Conservation (phyloP, 2,113 vertebrate genomes). For the Sminthopsis crassicaudata region DNA sequence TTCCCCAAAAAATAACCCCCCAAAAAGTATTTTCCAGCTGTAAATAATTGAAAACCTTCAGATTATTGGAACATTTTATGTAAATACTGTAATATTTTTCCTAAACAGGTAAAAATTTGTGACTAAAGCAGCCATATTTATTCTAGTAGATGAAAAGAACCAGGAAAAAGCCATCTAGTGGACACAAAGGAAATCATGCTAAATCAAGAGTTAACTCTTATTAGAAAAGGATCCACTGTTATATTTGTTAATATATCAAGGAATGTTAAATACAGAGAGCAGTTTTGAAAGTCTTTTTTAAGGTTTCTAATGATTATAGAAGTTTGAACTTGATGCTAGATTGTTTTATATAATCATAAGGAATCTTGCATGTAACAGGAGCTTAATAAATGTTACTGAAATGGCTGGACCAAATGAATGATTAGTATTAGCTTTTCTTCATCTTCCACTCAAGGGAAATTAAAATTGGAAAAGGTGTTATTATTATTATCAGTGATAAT, state of each 20-base stretch:
- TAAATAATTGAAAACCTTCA: conserved; percentile 14
- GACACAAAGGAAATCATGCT: conserved; percentile 65
- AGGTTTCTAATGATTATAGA: not conserved
- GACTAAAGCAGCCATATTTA: conserved; percentile 40
- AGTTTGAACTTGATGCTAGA: not conserved
- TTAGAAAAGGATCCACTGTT: not conserved
- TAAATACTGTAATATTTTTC: conserved; percentile 44
- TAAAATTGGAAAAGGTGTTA: not conserved
- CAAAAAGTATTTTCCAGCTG: conserved; percentile 1
- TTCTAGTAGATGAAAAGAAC: not conserved
- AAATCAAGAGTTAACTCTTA: conserved; percentile 52
- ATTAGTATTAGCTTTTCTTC: not conserved
- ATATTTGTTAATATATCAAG: not conserved
- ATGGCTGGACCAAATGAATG: not conserved
- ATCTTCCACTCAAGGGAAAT: not conserved
- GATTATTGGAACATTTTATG: conserved; percentile 44
- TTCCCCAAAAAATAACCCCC: conserved; percentile 5
- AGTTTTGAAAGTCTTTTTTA: conserved; percentile 35
- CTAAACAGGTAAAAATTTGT: conserved; percentile 44
- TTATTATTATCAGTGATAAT: not conserved
- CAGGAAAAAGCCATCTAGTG: conserved; percentile 73
- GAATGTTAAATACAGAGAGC: not conserved
- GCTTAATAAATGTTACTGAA: not conserved
- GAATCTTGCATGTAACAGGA: not conserved
- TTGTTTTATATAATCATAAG: not conserved